phyloP scores from a whole-genome alignment of 2,113 vertebrate species.

The Deroptyus accipitrinus region DNA sequence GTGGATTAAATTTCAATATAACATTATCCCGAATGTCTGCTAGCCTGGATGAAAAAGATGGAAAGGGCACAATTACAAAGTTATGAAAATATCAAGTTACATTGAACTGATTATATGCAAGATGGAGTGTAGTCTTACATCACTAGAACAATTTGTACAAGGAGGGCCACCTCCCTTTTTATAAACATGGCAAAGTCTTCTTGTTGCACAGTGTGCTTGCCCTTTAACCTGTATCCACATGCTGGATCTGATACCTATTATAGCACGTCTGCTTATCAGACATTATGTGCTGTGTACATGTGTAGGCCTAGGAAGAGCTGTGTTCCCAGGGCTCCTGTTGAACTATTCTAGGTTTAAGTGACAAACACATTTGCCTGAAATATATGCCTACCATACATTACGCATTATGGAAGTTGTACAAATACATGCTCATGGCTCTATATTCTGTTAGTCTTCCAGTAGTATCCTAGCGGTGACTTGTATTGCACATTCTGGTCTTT shows the following conservation, averaged over 20 bases:
- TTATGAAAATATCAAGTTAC: neutral
- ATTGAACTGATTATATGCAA: neutral
- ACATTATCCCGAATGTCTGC: neutral
- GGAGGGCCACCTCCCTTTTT: neutral
- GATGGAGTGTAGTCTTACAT: neutral
- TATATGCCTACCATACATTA: neutral
- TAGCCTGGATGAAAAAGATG: neutral
- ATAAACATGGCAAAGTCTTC: neutral
- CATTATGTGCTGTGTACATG: rapidly evolving
- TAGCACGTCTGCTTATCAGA: neutral
- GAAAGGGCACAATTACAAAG: neutral
- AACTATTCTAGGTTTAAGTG: neutral
- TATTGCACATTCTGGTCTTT: neutral
- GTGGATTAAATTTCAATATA: neutral
- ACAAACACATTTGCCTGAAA: neutral
- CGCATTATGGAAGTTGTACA: neutral
- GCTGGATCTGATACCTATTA: neutral
- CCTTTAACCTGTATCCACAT: neutral
- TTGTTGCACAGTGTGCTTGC: neutral
- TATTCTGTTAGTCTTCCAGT: neutral
- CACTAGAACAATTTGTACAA: neutral
- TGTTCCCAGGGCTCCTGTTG: neutral
- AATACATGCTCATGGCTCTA: neutral
- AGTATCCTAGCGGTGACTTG: neutral
- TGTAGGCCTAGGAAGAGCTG: neutral